Percentiles rank a stretch among this genome's conserved stretches.
phyloP scores from a whole-genome alignment of 35 echinoderm and acorn worm species.

The Stichopus chloronotus region DNA sequence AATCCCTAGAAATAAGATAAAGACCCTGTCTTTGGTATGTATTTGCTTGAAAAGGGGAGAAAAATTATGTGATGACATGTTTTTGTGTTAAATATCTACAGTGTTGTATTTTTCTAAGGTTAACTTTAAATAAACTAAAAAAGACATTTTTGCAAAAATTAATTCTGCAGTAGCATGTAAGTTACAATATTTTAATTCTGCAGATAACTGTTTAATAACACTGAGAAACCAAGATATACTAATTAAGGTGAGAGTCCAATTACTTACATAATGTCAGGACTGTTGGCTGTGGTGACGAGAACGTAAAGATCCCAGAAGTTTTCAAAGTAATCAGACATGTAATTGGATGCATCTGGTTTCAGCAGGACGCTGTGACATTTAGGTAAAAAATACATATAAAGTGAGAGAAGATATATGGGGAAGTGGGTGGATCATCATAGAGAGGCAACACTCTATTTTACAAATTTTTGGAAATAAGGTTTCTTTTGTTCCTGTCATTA shows the following conservation, averaged over 20 bases:
- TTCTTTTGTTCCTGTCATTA: too few relatives aligned
- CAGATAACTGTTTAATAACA: too few relatives aligned
- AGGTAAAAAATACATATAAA: not conserved
- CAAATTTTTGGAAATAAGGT: too few relatives aligned
- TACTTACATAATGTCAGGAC: constrained; percentile 99
- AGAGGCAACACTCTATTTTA: not conserved
- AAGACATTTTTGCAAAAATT: not conserved
- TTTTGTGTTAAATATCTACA: too few relatives aligned
- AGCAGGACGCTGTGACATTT: constrained; percentile 56
- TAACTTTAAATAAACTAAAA: too few relatives aligned
- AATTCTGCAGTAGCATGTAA: not conserved
- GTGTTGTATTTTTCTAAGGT: too few relatives aligned
- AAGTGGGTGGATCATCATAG: not conserved
- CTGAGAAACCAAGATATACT: too few relatives aligned
- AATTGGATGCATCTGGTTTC: constrained; percentile 61
- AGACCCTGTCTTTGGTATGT: too few relatives aligned
- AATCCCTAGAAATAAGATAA: too few relatives aligned
- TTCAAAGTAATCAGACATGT: constrained; percentile 88
- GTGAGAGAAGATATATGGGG: not conserved
- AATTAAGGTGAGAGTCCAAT: too few relatives aligned
- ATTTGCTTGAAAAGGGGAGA: too few relatives aligned
- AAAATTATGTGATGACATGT: too few relatives aligned
- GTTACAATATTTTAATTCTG: not conserved
- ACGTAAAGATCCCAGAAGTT: constrained; percentile 95
- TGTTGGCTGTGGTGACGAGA: constrained; percentile 95